A percentile compares a stretch with the other conserved stretches of the same genome.
Conservation (phyloP, 2,797 vertebrate genomes). For the Chrosomus eos region DNA sequence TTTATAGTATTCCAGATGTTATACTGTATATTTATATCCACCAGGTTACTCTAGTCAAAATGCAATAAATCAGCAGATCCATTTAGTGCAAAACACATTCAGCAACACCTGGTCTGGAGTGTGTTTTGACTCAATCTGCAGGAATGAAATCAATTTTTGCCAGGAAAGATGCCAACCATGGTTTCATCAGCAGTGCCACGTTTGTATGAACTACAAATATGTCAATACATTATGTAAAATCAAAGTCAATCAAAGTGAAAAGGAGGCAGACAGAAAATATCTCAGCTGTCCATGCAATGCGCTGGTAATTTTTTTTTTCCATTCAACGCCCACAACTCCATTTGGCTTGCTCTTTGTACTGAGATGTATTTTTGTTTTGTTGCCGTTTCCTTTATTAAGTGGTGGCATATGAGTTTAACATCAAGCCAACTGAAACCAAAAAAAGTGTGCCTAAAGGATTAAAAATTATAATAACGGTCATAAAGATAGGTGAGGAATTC, state of each 20-base stretch:
- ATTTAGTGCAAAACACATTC: slow-evolving; percentile 10
- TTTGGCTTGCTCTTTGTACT: slow-evolving; percentile 8
- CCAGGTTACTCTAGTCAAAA: neutral
- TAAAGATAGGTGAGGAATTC: neutral
- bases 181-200: neutral
- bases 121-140: neutral
- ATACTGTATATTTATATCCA: neutral
- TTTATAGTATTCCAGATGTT: neutral
- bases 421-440: neutral
- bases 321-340: slow-evolving; percentile 11
- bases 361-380: neutral
- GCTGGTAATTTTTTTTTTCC: neutral
- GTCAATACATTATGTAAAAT: slow-evolving; percentile 41
- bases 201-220: slow-evolving; percentile 17
- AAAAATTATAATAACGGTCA: neutral
- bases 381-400: neutral
- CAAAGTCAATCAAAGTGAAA: slow-evolving; percentile 6
- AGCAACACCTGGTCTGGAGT: neutral
- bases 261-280: slow-evolving; percentile 9
- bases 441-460: neutral
- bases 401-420: neutral
- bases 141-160: slow-evolving; percentile 14
- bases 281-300: slow-evolving; percentile 4
- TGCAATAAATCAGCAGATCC: neutral
- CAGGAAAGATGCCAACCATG: slow-evolving; percentile 19